phyloP scores from a whole-genome alignment of 2,797 vertebrate species.

The Scolopax bukidnonensis region DNA sequence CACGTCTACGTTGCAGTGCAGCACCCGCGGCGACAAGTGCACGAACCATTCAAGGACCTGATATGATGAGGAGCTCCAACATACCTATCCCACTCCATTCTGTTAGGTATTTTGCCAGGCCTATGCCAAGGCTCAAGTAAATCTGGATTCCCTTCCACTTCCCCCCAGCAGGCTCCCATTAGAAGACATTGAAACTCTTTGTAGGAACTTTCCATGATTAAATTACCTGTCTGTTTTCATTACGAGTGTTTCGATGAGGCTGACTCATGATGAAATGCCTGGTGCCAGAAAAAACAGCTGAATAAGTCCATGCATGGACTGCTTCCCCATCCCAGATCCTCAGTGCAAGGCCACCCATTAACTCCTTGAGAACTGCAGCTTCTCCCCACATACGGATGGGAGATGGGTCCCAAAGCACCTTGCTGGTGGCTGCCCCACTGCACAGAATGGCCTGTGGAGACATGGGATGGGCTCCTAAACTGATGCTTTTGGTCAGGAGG shows the following conservation, averaged over 20 bases:
- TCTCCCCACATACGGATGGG: fast-evolving
- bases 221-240: constrained; percentile 70
- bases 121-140: background rate
- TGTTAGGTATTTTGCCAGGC: background rate
- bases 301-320: background rate
- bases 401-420: background rate
- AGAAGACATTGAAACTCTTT: constrained; percentile 1
- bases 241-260: constrained; percentile 5
- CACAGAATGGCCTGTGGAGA: fast-evolving
- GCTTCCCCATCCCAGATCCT: background rate
- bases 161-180: constrained; percentile 34
- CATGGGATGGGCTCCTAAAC: background rate
- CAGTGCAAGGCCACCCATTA: background rate
- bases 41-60: background rate
- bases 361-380: background rate
- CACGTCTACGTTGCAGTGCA: background rate
- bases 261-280: constrained; percentile 6
- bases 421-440: background rate
- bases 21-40: background rate
- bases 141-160: background rate
- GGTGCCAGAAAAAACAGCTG: constrained; percentile 23
- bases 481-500: background rate
- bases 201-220: constrained; percentile 61
- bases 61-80: background rate
- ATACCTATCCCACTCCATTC: background rate